A percentile compares a stretch with the other conserved stretches of the same genome.
These are phyloP conservation scores for Poecilia picta DNA, from an alignment of 2,797 vertebrate species.

Conservation along the genomic window DNA sequence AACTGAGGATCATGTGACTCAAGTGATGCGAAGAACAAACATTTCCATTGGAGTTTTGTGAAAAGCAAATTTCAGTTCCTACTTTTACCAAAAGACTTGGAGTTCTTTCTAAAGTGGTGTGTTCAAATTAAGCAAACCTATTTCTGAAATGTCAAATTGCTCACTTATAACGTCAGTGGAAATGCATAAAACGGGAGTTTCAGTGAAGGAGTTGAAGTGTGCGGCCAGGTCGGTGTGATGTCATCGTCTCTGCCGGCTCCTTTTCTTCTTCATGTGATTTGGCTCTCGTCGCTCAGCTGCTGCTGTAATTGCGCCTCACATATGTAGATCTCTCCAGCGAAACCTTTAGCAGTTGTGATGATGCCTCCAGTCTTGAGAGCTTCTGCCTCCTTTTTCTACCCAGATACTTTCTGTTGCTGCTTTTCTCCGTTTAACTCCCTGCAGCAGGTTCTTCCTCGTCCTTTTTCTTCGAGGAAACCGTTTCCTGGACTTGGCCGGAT, in stretches of 20 bases:
- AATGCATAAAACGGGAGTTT: background rate
- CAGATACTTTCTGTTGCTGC: background rate
- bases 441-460: conserved; percentile 25
- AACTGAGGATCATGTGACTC: too few species aligned
- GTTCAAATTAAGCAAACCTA: too few species aligned
- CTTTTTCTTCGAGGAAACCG: conserved; percentile 49
- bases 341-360: conserved; percentile 23
- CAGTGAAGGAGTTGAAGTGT: conserved; percentile 48
- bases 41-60: too few species aligned
- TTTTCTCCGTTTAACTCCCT: conserved; percentile 4
- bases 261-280: conserved; percentile 27
- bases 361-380: background rate
- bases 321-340: conserved; percentile 1
- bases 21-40: too few species aligned
- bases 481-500: conserved; percentile 66
- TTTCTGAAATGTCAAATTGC: background rate
- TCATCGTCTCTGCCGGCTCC: conserved; percentile 38
- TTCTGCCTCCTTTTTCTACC: conserved; percentile 17
- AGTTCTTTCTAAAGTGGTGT: too few species aligned
- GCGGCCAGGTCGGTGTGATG: conserved; percentile 52
- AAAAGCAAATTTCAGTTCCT: too few species aligned
- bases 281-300: conserved; percentile 31
- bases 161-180: background rate
- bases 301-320: conserved; percentile 18
- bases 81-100: too few species aligned